Evolutionary conservation across 2,888 invertebrate genomes (phyloP).

Genomic region (Spilarctia lutea): DNA sequence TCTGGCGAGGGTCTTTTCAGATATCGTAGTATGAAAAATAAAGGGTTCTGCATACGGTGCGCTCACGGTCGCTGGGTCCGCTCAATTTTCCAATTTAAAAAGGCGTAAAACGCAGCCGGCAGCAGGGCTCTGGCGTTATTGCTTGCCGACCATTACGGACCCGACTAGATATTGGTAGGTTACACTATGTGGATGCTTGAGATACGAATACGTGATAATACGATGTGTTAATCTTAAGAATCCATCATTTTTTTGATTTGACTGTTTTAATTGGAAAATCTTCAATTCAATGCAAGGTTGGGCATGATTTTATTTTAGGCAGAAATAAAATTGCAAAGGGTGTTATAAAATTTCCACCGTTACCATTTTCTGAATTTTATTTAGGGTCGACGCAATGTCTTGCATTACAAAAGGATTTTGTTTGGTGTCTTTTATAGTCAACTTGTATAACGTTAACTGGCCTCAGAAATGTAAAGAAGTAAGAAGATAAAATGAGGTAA

Average conservation of each 20-base stretch:
- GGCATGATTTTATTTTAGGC: too few species aligned
- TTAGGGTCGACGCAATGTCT: not conserved
- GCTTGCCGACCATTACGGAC: constrained; percentile 13
- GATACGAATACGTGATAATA: not conserved
- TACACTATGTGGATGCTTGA: not conserved
- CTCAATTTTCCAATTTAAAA: constrained; percentile 54
- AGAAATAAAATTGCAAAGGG: too few species aligned
- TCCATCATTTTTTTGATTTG: not conserved
- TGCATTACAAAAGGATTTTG: not conserved
- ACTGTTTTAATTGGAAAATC: too few species aligned
- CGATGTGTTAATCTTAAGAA: not conserved
- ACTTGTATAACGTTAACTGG: not conserved
- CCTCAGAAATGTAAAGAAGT: not conserved
- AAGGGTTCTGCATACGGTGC: constrained; percentile 32
- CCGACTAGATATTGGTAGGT: constrained; percentile 8
- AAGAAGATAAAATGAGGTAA: too few species aligned
- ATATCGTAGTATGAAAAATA: constrained; percentile 40
- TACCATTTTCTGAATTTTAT: not conserved
- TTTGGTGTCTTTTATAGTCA: not conserved
- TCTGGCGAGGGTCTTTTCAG: constrained; percentile 4
- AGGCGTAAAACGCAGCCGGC: constrained; percentile 39
- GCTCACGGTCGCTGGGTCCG: constrained; percentile 18
- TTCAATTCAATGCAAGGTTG: too few species aligned
- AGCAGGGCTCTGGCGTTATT: constrained; percentile 16
- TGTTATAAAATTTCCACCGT: not conserved